Percentiles rank a stretch among this genome's conserved stretches.
These are phyloP conservation scores for Acrocera orbiculus DNA, from an alignment of 2,888 invertebrate species.

Conservation along the genomic window DNA sequence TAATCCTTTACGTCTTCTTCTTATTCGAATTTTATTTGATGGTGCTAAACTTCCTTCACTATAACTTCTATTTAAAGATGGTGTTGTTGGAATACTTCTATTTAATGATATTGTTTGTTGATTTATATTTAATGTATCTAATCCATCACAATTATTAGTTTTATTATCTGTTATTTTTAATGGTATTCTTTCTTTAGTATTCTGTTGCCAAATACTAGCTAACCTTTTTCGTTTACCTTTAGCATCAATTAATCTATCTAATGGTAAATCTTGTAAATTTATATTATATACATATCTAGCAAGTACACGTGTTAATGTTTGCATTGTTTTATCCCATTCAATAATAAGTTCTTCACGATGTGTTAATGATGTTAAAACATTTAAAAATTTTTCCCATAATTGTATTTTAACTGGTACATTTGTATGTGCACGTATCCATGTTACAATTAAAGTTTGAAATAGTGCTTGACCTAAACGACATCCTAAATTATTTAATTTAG, in stretches of 20 bases:
- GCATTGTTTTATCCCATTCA: constrained; percentile 98
- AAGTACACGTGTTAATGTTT: constrained; percentile 84
- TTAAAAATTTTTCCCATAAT: constrained; percentile 86
- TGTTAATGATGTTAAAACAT: constrained; percentile 70
- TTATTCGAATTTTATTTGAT: constrained; percentile 16
- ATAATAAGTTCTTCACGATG: constrained; percentile 88
- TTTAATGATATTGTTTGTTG: constrained; percentile 10
- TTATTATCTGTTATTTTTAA: constrained; percentile 11
- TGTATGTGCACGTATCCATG: constrained; percentile 94
- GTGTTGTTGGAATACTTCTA: constrained; percentile 17
- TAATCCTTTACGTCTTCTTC: constrained; percentile 15
- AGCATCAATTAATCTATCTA: constrained; percentile 61
- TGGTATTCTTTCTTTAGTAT: constrained; percentile 10
- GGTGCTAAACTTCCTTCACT: constrained; percentile 38
- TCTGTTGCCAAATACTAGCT: constrained; percentile 27
- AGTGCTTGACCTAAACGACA: constrained; percentile 71
- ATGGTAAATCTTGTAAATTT: constrained; percentile 71
- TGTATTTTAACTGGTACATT: constrained; percentile 78
- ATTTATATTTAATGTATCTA: constrained; percentile 10
- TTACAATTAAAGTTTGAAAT: constrained; percentile 87
- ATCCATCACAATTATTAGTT: constrained; percentile 12
- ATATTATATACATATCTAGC: constrained; percentile 89
- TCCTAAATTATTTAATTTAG: constrained; percentile 45
- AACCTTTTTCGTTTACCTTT: constrained; percentile 50
- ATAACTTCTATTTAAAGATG: constrained; percentile 33